Evolutionary conservation across 1,140 invertebrate genomes (phyloP).

Genomic region (Cephus cinctus): DNA sequence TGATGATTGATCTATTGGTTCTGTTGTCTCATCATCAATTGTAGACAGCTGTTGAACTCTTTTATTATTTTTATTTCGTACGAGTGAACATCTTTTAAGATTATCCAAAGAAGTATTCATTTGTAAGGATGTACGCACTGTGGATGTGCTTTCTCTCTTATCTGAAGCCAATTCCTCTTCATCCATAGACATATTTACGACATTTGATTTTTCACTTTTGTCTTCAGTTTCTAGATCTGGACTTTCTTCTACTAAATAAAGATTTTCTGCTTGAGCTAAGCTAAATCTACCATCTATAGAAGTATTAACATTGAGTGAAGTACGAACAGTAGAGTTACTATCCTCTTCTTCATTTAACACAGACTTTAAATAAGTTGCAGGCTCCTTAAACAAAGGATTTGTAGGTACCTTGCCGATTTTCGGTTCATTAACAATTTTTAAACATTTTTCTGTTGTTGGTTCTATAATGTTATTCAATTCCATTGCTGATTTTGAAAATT

Average conservation of each 20-base stretch:
- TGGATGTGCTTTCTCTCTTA: no score
- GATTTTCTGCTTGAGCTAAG: not conserved
- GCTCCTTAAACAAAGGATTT: not conserved
- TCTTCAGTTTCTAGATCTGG: not conserved
- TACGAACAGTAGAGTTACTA: conserved; percentile 12
- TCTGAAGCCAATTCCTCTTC: not conserved
- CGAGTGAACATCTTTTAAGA: not conserved
- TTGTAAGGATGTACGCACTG: not conserved
- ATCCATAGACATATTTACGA: conserved; percentile 6
- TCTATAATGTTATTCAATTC: not conserved
- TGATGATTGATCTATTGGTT: conserved; percentile 9
- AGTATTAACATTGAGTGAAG: conserved; percentile 40
- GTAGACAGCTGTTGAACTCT: not conserved
- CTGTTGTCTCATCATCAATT: not conserved
- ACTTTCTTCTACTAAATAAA: not conserved
- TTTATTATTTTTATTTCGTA: not conserved
- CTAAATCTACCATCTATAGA: conserved; percentile 27
- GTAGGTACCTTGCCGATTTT: not conserved
- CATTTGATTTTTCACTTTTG: not conserved
- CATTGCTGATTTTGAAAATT: not conserved
- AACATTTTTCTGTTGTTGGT: conserved; percentile 6
- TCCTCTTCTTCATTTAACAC: not conserved
- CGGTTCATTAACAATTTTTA: not conserved
- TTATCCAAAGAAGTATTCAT: not conserved
- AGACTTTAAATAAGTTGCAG: not conserved